phyloP scores from a whole-genome alignment of 2,888 invertebrate genomes.

The Theretra japonica region DNA sequence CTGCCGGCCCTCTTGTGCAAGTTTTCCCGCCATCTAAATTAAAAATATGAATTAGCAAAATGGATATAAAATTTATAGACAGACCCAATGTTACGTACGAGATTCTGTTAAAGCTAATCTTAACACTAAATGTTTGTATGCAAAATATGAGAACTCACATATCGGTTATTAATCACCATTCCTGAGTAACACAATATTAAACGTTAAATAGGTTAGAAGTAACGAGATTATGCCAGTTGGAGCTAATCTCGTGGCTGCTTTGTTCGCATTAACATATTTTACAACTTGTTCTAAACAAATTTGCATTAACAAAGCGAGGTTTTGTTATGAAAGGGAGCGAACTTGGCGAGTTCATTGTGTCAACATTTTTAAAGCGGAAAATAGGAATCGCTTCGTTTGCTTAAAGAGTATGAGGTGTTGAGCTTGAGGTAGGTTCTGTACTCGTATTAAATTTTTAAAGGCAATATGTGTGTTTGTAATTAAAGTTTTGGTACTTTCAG shows the following conservation, averaged over 20 bases:
- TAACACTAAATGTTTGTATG: too few relatives aligned
- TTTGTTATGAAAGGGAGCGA: slow-evolving; percentile 13
- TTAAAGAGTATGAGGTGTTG: too few relatives aligned
- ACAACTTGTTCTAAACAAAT: slow-evolving; percentile 39
- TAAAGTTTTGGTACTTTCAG: too few relatives aligned
- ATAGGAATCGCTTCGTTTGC: neutral
- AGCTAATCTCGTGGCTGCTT: slow-evolving; percentile 29
- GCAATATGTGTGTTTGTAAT: too few relatives aligned
- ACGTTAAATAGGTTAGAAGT: slow-evolving; percentile 5
- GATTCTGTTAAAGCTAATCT: too few relatives aligned
- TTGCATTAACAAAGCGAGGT: slow-evolving; percentile 39
- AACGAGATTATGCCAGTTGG: slow-evolving; percentile 4
- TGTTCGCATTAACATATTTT: slow-evolving; percentile 42
- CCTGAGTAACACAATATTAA: neutral
- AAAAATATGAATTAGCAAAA: too few relatives aligned
- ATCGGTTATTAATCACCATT: neutral
- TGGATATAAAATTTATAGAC: too few relatives aligned
- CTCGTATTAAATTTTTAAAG: too few relatives aligned
- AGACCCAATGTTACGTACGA: too few relatives aligned
- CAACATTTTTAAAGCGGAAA: neutral
- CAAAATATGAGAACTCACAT: neutral
- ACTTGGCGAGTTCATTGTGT: neutral
- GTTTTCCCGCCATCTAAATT: too few relatives aligned
- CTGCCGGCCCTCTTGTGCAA: too few relatives aligned
- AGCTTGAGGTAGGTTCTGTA: too few relatives aligned